phyloP scores from a whole-genome alignment of 2,797 vertebrate genomes.

The Acrocephalus scirpaceus region DNA sequence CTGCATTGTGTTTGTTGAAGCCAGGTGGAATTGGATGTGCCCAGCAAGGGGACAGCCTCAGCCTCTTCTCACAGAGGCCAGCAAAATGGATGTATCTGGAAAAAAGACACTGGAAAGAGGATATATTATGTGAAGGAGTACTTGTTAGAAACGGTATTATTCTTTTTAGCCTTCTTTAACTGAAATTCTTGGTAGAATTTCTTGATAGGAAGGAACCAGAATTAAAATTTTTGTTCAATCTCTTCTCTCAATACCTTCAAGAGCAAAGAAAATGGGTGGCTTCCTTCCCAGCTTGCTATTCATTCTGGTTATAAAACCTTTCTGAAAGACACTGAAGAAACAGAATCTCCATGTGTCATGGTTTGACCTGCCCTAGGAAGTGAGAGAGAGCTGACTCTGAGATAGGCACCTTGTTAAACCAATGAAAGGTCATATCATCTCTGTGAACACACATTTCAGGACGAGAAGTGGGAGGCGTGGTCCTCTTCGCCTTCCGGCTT shows the following conservation, averaged over 20 bases:
- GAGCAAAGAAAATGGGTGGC: neutral
- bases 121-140: neutral
- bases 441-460: too few species aligned
- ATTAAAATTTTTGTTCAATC: neutral
- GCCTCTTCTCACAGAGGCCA: neutral
- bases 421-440: too few species aligned
- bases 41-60: neutral
- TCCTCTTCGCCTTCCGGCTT: too few species aligned
- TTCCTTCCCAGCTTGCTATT: neutral
- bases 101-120: neutral
- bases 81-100: neutral
- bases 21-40: neutral
- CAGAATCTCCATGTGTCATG: neutral
- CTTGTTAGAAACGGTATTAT: neutral
- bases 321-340: neutral
- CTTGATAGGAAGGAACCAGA: neutral
- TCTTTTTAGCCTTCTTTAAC: neutral
- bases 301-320: neutral
- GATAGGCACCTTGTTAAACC: too few species aligned
- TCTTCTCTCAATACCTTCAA: neutral
- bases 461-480: too few species aligned
- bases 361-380: too few species aligned
- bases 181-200: neutral
- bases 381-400: too few species aligned
- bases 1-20: accelerated